phyloP scores from a whole-genome alignment of 2,113 vertebrate genomes.

The Oenanthe oenanthe region DNA sequence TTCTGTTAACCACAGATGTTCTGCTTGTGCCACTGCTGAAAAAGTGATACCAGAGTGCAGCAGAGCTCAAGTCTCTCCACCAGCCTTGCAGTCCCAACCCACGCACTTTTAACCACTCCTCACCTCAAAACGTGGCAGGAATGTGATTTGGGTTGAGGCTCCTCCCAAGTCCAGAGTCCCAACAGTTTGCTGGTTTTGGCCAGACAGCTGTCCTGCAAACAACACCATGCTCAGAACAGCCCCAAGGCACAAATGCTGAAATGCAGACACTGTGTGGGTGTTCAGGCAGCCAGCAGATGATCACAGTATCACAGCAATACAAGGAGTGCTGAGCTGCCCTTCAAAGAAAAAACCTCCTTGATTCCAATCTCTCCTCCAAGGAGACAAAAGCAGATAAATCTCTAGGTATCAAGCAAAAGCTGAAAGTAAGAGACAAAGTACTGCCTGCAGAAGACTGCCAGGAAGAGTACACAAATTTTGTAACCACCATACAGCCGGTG shows the following conservation, averaged over 20 bases:
- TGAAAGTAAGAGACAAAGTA: background rate
- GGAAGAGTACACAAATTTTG: background rate
- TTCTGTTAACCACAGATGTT: background rate
- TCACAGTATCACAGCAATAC: background rate
- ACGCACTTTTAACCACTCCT: background rate
- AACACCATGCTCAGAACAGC: conserved; percentile 39
- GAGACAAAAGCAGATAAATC: background rate
- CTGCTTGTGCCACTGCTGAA: background rate
- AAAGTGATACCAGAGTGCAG: background rate
- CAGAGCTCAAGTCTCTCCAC: background rate
- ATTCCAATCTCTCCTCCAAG: background rate
- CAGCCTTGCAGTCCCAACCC: background rate
- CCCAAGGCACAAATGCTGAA: background rate
- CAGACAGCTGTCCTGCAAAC: conserved; percentile 89
- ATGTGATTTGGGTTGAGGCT: conserved; percentile 97
- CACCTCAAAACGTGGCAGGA: conserved; percentile 91
- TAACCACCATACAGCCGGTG: background rate
- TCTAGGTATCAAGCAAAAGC: background rate
- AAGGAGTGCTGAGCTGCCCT: background rate
- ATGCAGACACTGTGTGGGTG: background rate
- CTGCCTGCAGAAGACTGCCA: background rate
- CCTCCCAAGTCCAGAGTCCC: conserved; percentile 96
- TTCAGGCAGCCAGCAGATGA: background rate
- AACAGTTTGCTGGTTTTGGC: conserved; percentile 83
- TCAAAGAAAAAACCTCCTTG: background rate